Percentiles rank a stretch among this genome's conserved stretches.
These are phyloP conservation scores for Gymnoscelis rufifasciata DNA, from an alignment of 2,888 invertebrate species.

Conservation along the genomic window DNA sequence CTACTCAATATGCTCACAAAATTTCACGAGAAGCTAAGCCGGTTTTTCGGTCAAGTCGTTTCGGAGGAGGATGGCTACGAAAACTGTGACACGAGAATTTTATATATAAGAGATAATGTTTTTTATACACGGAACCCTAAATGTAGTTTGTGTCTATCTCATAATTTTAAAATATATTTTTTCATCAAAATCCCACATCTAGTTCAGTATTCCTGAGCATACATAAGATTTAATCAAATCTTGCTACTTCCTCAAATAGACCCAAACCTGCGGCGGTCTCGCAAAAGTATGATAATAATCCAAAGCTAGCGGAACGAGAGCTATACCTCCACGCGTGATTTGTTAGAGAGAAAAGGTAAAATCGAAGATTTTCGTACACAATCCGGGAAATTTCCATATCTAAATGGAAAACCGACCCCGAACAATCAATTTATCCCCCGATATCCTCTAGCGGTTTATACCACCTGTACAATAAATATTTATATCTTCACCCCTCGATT, in stretches of 20 bases:
- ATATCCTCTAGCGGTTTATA: constrained; percentile 78
- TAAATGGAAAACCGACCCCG: constrained; percentile 79
- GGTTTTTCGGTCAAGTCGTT: too few species aligned
- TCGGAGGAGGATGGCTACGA: too few species aligned
- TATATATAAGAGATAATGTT: too few species aligned
- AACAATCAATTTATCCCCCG: constrained; percentile 79
- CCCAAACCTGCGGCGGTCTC: neutral
- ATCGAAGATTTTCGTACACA: constrained; percentile 76
- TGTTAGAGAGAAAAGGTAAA: constrained; percentile 66
- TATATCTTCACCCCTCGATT: constrained; percentile 68
- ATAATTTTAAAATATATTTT: too few species aligned
- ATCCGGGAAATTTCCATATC: constrained; percentile 79
- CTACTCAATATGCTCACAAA: too few species aligned
- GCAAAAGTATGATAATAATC: constrained; percentile 30
- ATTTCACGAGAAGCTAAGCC: too few species aligned
- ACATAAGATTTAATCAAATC: neutral
- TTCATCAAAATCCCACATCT: too few species aligned
- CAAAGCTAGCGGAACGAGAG: constrained; percentile 38
- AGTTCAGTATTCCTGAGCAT: too few species aligned
- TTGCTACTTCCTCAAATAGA: neutral
- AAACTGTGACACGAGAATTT: too few species aligned
- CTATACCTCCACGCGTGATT: constrained; percentile 60
- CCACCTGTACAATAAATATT: constrained; percentile 79
- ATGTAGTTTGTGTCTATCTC: too few species aligned
- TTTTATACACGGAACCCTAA: too few species aligned